Base-by-base conservation (phyloP, 2,888 invertebrate species). In the Auanema freiburgensis region DNA sequence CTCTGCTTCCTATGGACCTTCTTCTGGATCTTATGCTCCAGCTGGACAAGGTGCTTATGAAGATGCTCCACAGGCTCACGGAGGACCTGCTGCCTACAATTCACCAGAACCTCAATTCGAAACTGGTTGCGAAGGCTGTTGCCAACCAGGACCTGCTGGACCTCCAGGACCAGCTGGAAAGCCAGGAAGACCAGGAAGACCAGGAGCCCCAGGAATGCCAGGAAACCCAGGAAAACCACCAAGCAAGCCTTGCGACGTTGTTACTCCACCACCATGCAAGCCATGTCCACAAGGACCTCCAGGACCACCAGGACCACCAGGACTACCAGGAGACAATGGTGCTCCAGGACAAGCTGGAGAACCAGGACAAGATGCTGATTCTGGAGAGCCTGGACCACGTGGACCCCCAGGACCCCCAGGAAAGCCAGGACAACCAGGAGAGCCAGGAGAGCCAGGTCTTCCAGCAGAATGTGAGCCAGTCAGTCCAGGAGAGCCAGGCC, bases 221-320 rank as follows among this genome's bases (percentile, higher is more conserved):
- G 76, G 78, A 66, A 76, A 74, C 59, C 77, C 77, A 64, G 77
- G 77, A 69, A 67, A 68, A 44, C 75, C 77, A 0, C 75, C 75
- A 60, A 66, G 64, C 49, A 67, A 72, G 69, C 76, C 79, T 40
- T 79, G 79, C 69, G 79, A 77, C 60, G 75, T 75, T 50, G 63
- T 77, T 63, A 71, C 63, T 66, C 72, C 58, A 51, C 71, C 72
- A 40, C 71, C 69, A 16, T 62, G 65, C 71, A 76, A 72, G 41
- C 72, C 68, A 10, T 74, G 72, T 66, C 67, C 69, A 40, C 62
- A 58, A 18, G 73, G 68, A 59, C 65, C 74, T 8, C 63, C 63
- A 40, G 63, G 63, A 52, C 52, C 57, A 16, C 63, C 68, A 21
- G 74, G 74, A 49, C 57, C 69, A 2, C 68, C 64, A 10, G 73